Evolutionary conservation across 2,113 vertebrate species (phyloP), one percentile per base, ranked within the genome.

Genomic region (Channa maculata): DNA sequence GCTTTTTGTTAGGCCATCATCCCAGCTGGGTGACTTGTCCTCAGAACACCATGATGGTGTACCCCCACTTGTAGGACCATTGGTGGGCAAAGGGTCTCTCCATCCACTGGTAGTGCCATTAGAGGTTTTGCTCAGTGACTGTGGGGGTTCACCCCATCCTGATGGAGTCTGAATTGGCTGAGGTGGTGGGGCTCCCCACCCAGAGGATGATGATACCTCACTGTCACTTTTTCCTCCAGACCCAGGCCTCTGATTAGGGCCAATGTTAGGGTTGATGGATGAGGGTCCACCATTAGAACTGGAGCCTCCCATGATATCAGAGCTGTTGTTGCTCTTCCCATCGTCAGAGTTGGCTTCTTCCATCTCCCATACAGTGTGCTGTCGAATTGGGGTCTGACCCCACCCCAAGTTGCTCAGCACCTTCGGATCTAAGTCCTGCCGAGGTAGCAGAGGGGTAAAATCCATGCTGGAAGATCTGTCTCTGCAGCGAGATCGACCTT

Each of bases 341-440:
- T 88, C 84, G 80, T 97, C 95, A 39, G 94, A 92, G 83, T 88
- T 59, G 92, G 94, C 95, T 91, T 97, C 96, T 91, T 99, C 97
- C 95, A 98, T 97, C 93, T 99, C 97, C 98, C 98, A 99, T 82
- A 96, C 95, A 86, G 96, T 99, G 93, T 99, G 97, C 89, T 99
- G 98, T 85, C 96, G 95, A 54, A 99, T 97, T 44, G 98, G 98
- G 76, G 97, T 98, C 93, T 99, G 98, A 83, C 98, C 98, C 98
- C 98, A 99, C 45, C 98, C 98, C 0, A 96, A 94, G 87, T 99
- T 99, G 88, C 95, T 97, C 87, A 99, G 93, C 79, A 99, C 98
- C 80, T 96, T 94, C 36, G 97, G 98, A 91, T 99, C 98, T 71
- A 99, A 94, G 83, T 99, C 98, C 65, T 94, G 96, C 86, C 96